Evolutionary conservation across 2,888 invertebrate genomes (phyloP).

Genomic region (Drosophila neonasuta): DNA sequence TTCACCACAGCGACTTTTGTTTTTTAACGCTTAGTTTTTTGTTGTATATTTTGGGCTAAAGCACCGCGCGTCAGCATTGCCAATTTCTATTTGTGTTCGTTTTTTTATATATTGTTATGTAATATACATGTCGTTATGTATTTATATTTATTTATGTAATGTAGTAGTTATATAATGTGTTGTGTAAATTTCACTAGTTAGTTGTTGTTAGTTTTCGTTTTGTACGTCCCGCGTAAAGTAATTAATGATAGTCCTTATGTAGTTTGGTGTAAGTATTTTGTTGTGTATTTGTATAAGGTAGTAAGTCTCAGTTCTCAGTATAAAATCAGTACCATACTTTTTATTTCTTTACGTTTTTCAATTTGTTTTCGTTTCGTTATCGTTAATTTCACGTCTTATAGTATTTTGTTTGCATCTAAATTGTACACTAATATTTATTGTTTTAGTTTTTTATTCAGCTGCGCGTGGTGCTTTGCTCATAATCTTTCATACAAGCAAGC

Average conservation of each 20-base stretch:
- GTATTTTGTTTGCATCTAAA: constrained; percentile 25
- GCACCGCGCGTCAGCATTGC: constrained; percentile 73
- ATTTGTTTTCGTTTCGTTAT: constrained; percentile 26
- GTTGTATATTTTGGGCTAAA: constrained; percentile 42
- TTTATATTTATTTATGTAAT: constrained; percentile 39
- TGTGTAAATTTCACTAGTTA: constrained; percentile 71
- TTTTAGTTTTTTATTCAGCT: constrained; percentile 55
- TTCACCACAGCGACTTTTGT: neutral
- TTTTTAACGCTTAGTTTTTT: neutral
- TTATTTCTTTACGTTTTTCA: constrained; percentile 50
- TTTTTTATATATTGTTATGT: constrained; percentile 29
- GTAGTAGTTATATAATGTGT: constrained; percentile 17
- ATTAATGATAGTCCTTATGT: constrained; percentile 66
- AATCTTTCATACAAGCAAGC: constrained; percentile 15
- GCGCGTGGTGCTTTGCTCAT: constrained; percentile 70
- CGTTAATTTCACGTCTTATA: constrained; percentile 22
- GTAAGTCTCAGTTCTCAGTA: constrained; percentile 77
- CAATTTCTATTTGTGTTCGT: constrained; percentile 32
- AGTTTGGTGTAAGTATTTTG: constrained; percentile 41
- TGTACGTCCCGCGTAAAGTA: constrained; percentile 60
- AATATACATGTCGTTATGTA: constrained; percentile 33
- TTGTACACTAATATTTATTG: constrained; percentile 38
- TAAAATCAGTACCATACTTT: constrained; percentile 76
- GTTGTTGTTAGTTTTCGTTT: constrained; percentile 51
- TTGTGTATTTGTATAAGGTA: constrained; percentile 66